Conservation (phyloP, 2,888 invertebrate species). For the Thymelicus acteon region DNA sequence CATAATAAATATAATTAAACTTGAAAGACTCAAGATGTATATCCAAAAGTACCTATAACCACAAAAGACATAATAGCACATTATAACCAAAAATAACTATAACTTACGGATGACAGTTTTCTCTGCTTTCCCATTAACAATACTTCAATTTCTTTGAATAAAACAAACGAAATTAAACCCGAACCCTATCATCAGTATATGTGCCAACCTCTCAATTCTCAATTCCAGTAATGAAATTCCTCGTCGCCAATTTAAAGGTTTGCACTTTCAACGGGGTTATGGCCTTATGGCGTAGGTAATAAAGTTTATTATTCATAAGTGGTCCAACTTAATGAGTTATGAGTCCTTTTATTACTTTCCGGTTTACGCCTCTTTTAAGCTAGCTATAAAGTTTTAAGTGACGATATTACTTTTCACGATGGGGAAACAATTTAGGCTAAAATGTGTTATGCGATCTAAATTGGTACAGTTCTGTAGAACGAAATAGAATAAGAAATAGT, state of each 20-base stretch:
- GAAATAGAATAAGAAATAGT: background rate
- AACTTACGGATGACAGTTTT: no score
- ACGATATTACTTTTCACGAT: slow-evolving; percentile 20
- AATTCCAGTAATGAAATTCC: slow-evolving; percentile 31
- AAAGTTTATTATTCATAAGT: slow-evolving; percentile 38
- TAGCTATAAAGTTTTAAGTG: slow-evolving; percentile 32
- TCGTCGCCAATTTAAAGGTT: slow-evolving; percentile 18
- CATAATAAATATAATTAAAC: no score
- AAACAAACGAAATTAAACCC: background rate
- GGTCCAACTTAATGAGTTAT: slow-evolving; percentile 37
- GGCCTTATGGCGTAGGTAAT: slow-evolving; percentile 28
- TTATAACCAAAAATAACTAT: no score
- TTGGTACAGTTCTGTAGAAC: background rate
- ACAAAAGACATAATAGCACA: no score
- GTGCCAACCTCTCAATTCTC: background rate
- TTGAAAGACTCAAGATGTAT: no score
- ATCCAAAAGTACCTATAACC: no score
- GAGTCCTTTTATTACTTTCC: slow-evolving; percentile 31
- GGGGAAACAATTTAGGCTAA: slow-evolving; percentile 14
- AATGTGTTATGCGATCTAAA: background rate
- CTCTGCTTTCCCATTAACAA: no score
- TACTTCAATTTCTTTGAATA: no score
- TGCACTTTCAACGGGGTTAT: slow-evolving; percentile 31
- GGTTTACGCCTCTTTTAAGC: slow-evolving; percentile 33
- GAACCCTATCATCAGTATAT: background rate